Evolutionary conservation across 2,113 vertebrate genomes (phyloP).

Genomic region (Ptilorrhoa leucosticta): DNA sequence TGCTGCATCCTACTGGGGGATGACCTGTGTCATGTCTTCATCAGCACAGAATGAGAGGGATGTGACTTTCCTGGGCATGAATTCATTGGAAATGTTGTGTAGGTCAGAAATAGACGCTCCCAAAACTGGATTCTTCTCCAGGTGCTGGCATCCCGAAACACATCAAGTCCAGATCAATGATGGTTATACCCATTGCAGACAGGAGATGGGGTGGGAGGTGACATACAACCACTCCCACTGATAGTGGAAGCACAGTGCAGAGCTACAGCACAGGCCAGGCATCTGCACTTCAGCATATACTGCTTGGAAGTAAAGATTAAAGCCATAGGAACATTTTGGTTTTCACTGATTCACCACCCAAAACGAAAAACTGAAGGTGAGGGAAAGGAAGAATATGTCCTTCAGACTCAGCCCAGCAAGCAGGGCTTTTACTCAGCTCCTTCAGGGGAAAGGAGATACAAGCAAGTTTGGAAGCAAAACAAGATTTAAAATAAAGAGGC

Average conservation of each 20-base stretch:
- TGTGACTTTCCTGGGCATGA: background rate
- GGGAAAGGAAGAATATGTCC: background rate
- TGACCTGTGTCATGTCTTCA: background rate
- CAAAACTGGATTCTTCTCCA: background rate
- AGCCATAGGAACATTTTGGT: background rate
- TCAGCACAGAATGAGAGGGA: background rate
- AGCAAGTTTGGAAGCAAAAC: background rate
- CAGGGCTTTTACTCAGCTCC: background rate
- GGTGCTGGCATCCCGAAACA: fast-evolving
- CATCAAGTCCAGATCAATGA: fast-evolving
- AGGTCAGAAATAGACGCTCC: background rate
- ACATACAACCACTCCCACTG: background rate
- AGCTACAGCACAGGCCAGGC: background rate
- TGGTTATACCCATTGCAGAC: background rate
- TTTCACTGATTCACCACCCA: background rate
- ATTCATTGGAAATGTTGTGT: background rate
- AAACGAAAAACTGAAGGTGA: background rate
- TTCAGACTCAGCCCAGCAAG: background rate
- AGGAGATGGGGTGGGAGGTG: background rate
- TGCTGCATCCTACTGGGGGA: background rate
- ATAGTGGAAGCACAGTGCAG: background rate
- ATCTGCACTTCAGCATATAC: background rate
- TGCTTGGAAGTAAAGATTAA: background rate
- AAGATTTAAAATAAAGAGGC: background rate
- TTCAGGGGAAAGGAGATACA: background rate